phyloP scores from a whole-genome alignment of 1,140 invertebrate species.

The Papilio glaucus region DNA sequence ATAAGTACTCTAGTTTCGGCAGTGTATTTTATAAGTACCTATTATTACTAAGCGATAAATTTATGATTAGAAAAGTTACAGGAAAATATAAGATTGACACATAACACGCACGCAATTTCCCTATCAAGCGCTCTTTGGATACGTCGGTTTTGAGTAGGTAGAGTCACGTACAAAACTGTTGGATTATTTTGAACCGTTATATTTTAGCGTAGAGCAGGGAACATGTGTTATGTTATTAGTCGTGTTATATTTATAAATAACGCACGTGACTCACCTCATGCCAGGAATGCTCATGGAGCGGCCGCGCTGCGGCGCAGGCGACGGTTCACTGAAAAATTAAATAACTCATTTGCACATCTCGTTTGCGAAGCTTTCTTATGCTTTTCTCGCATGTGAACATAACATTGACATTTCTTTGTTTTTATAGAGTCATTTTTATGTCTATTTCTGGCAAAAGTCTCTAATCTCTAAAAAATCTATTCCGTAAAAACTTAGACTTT shows the following conservation, averaged over 20 bases:
- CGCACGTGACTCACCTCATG: constrained; percentile 76
- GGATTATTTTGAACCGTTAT: constrained; percentile 16
- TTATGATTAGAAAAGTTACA: neutral
- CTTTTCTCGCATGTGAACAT: neutral
- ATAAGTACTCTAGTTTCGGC: too few relatives aligned
- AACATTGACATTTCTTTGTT: constrained; percentile 5
- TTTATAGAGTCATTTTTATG: constrained; percentile 30
- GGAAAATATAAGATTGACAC: neutral
- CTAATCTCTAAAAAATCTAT: neutral
- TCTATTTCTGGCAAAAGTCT: constrained; percentile 15
- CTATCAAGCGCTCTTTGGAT: neutral
- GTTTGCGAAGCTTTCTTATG: neutral
- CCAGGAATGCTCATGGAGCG: constrained; percentile 73
- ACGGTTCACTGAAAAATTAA: constrained; percentile 69
- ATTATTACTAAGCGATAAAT: too few relatives aligned
- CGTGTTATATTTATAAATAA: constrained; percentile 62
- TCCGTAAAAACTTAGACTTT: too few relatives aligned
- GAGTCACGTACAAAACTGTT: constrained; percentile 24
- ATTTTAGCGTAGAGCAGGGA: constrained; percentile 7
- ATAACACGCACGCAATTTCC: neutral
- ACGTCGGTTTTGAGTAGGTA: neutral
- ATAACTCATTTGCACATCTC: constrained; percentile 43
- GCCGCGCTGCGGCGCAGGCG: constrained; percentile 62
- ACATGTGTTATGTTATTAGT: constrained; percentile 53
- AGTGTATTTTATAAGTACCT: too few relatives aligned